These are phyloP conservation scores for Cinara cedri DNA, from an alignment of 2,888 invertebrate genomes.

Conservation along the genomic window DNA sequence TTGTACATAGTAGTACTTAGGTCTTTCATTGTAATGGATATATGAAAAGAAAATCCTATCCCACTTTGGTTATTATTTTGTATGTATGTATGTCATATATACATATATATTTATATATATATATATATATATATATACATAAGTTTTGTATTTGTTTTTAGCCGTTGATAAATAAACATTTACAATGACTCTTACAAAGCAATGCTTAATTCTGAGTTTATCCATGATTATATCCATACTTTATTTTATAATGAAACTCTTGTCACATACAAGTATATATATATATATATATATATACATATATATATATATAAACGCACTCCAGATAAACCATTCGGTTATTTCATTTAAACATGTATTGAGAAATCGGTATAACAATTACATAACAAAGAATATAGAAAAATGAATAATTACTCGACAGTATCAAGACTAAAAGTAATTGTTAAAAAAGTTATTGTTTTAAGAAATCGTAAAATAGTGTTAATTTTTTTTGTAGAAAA, in stretches of 20 bases:
- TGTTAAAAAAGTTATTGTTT: too few species aligned
- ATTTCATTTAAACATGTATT: too few species aligned
- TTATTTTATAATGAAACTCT: conserved; percentile 25
- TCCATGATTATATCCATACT: conserved; percentile 12
- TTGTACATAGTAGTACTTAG: conserved; percentile 41
- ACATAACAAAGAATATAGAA: too few species aligned
- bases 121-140: too few species aligned
- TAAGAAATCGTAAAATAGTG: too few species aligned
- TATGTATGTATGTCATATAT: conserved; percentile 3
- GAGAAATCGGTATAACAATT: too few species aligned
- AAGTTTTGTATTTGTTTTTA: too few species aligned
- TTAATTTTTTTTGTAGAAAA: too few species aligned
- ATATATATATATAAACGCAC: too few species aligned
- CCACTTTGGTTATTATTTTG: not conserved
- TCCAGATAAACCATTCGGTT: too few species aligned
- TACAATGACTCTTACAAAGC: not conserved
- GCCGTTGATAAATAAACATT: too few species aligned
- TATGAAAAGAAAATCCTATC: conserved; percentile 7
- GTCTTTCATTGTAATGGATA: conserved; percentile 8
- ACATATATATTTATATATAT: conserved; percentile 2
- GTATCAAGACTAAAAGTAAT: too few species aligned
- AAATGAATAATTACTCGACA: not conserved
- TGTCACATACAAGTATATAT: conserved; percentile 8
- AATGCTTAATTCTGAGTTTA: conserved; percentile 18
- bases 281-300: not conserved